These are phyloP conservation scores for Homarus gammarus DNA, from an alignment of 2,888 invertebrate species.

Conservation along the genomic window DNA sequence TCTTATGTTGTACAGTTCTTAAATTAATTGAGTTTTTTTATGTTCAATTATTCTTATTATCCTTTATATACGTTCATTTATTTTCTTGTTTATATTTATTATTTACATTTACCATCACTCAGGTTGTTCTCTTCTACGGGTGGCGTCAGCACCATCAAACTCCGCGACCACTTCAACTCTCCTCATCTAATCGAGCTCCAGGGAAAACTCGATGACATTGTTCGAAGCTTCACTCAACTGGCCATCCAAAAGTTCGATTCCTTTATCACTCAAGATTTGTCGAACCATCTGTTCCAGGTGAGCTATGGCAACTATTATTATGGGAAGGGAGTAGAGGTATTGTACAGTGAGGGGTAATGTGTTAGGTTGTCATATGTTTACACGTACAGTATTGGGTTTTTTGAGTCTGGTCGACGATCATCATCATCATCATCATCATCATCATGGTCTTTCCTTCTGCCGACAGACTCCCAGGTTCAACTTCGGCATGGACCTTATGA, in stretches of 20 bases:
- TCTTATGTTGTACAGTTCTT: too few relatives aligned
- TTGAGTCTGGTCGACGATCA: too few relatives aligned
- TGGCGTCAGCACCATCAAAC: constrained; percentile 48
- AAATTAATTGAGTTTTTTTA: too few relatives aligned
- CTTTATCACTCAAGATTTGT: constrained; percentile 68
- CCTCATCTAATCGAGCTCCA: constrained; percentile 66
- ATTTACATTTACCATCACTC: constrained; percentile 10
- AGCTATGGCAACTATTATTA: not conserved
- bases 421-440: not conserved
- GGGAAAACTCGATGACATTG: constrained; percentile 28
- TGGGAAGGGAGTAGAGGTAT: not conserved
- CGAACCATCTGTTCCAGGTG: constrained; percentile 75
- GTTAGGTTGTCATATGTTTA: too few relatives aligned
- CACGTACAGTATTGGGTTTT: too few relatives aligned
- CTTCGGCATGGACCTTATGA: constrained; percentile 74
- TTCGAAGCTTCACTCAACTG: constrained; percentile 47
- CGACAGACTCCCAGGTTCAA: constrained; percentile 55
- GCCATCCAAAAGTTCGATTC: constrained; percentile 66
- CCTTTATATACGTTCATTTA: constrained; percentile 7
- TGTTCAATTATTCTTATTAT: not conserved
- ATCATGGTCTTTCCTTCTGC: not conserved
- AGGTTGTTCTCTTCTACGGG: constrained; percentile 63
- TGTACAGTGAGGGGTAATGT: not conserved
- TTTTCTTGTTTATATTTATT: constrained; percentile 13
- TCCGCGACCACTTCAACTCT: constrained; percentile 75